Conservation (phyloP, 2,888 invertebrate genomes). For the Dynastes grantii region DNA sequence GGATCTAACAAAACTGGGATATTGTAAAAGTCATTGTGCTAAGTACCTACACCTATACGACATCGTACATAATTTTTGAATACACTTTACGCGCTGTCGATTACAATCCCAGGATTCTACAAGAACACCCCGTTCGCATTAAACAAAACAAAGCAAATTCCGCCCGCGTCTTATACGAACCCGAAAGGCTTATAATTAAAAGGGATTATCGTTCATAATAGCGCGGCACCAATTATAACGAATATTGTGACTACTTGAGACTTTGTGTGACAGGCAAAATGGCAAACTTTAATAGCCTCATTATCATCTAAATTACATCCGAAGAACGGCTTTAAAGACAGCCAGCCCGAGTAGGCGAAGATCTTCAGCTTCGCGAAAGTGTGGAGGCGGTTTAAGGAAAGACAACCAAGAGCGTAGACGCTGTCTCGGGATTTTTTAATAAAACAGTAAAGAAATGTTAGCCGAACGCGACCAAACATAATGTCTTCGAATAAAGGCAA, state of each 20-base stretch:
- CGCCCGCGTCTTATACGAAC: conserved; percentile 3
- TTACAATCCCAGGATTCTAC: too few species aligned
- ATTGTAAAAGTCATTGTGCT: too few species aligned
- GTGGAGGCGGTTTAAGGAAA: neutral
- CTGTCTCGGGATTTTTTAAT: neutral
- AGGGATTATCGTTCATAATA: conserved; percentile 25
- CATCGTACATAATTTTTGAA: too few species aligned
- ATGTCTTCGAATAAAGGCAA: neutral
- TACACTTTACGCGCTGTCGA: too few species aligned
- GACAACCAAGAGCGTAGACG: neutral
- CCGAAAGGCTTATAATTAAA: conserved; percentile 35
- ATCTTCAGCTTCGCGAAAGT: conserved; percentile 20
- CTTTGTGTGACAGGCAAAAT: conserved; percentile 34
- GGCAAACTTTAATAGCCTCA: conserved; percentile 44
- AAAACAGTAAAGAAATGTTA: conserved; percentile 17
- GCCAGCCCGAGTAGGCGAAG: neutral
- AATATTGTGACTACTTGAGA: conserved; percentile 37
- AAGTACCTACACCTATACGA: too few species aligned
- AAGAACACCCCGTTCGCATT: neutral
- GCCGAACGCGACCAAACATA: neutral
- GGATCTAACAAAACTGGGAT: too few species aligned
- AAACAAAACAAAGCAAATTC: conserved; percentile 21
- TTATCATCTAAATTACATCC: conserved; percentile 45
- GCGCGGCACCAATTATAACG: conserved; percentile 39
- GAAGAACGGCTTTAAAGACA: conserved; percentile 10